Conservation (phyloP, 2,113 vertebrate genomes). For the Coptodon bakossiorum region DNA sequence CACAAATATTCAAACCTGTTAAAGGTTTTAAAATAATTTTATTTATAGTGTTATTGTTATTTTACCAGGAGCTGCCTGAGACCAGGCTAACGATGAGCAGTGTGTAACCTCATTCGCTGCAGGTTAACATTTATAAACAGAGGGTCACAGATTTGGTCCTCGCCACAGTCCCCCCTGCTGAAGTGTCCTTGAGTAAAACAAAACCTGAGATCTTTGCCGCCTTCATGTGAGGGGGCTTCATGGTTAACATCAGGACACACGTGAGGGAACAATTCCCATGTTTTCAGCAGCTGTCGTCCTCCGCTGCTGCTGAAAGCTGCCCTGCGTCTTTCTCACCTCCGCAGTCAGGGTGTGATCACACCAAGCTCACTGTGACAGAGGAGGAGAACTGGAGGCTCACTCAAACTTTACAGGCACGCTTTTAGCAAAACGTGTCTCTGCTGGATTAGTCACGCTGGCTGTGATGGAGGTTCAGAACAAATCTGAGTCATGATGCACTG, state of each 20-base stretch:
- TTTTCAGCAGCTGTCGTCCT: neutral
- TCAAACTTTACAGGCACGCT: neutral
- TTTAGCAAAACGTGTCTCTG: fast-evolving
- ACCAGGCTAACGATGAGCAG: neutral
- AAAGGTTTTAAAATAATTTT: neutral
- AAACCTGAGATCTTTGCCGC: neutral
- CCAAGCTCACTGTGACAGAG: neutral
- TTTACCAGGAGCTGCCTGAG: neutral
- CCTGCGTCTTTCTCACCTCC: neutral
- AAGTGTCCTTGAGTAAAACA: neutral
- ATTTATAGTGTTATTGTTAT: neutral
- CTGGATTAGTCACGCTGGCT: neutral
- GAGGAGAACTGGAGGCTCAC: fast-evolving
- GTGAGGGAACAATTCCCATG: neutral
- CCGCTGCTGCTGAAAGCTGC: neutral
- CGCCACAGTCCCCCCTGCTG: neutral
- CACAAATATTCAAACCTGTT: neutral
- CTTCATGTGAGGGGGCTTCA: fast-evolving
- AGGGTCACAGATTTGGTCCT: neutral
- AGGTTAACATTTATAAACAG: neutral
- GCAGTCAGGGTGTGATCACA: fast-evolving
- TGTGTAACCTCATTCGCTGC: neutral
- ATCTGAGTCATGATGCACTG: neutral
- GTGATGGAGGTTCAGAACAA: neutral
- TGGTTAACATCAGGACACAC: neutral